Percentiles rank a stretch among this genome's conserved stretches.
These are phyloP conservation scores for Vollenhovia emeryi DNA, from an alignment of 1,140 invertebrate species.

Conservation along the genomic window DNA sequence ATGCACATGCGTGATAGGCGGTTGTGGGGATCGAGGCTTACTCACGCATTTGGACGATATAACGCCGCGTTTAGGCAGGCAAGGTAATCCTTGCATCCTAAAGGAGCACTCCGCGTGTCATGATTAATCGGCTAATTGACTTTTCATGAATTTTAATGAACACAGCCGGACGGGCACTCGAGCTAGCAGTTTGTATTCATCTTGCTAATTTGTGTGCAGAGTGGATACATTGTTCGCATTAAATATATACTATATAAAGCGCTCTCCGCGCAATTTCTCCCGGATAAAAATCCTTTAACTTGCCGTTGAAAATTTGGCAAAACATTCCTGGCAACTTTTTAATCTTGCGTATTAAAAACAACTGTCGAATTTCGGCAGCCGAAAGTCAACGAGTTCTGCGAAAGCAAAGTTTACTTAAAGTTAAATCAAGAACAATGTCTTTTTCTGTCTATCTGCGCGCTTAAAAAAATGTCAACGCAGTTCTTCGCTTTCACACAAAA, in stretches of 20 bases:
- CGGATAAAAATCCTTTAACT: not conserved
- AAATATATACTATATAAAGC: not conserved
- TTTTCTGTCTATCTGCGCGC: not conserved
- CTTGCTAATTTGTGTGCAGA: constrained; percentile 15
- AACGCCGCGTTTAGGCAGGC: constrained; percentile 61
- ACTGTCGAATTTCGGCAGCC: not conserved
- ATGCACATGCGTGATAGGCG: constrained; percentile 31
- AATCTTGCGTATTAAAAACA: not conserved
- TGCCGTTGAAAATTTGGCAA: not conserved
- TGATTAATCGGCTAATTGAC: constrained; percentile 78
- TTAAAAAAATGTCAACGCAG: not conserved
- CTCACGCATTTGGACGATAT: constrained; percentile 71
- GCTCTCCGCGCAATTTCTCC: not conserved
- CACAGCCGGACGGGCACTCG: constrained; percentile 54
- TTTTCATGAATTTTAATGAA: constrained; percentile 81
- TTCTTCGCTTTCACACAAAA: not conserved
- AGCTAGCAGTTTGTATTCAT: constrained; percentile 71
- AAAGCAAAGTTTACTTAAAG: not conserved
- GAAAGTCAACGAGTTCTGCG: not conserved
- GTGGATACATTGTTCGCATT: constrained; percentile 16
- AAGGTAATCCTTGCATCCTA: constrained; percentile 62
- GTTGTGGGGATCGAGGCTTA: constrained; percentile 48
- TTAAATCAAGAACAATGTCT: not conserved
- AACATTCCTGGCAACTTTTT: not conserved
- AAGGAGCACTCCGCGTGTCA: constrained; percentile 76